Percentiles rank a stretch among this genome's conserved stretches.
Evolutionary conservation across 2,113 vertebrate species (phyloP).

Genomic region (Dryoscopus gambensis): DNA sequence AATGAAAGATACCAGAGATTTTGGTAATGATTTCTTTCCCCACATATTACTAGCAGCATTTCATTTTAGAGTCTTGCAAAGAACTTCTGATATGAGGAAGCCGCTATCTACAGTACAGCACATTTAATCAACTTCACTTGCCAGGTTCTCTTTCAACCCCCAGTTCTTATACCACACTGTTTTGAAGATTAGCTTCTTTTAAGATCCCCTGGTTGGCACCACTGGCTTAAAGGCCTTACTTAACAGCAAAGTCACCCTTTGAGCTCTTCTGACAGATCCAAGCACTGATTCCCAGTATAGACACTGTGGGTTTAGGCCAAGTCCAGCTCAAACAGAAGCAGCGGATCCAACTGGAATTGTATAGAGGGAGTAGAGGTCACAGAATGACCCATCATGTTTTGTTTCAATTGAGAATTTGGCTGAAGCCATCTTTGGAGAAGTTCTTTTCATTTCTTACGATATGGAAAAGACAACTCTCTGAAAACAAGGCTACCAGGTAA

Average conservation of each 20-base stretch:
- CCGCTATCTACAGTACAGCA: background rate
- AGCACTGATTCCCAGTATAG: background rate
- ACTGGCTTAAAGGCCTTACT: background rate
- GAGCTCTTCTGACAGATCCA: background rate
- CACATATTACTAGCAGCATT: background rate
- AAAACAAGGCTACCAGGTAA: background rate
- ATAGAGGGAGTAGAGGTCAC: background rate
- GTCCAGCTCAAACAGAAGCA: background rate
- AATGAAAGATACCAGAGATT: background rate
- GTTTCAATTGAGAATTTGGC: background rate
- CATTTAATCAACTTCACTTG: constrained; percentile 20
- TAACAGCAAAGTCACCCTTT: background rate
- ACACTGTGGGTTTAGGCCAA: background rate
- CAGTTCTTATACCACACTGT: background rate
- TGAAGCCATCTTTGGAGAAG: background rate
- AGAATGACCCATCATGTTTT: background rate
- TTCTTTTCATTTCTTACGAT: background rate
- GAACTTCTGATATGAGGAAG: background rate
- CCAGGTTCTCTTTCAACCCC: background rate
- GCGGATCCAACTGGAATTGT: background rate
- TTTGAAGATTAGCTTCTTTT: constrained; percentile 38
- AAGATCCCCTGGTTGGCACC: background rate
- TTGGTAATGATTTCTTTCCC: background rate
- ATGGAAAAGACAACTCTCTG: background rate
- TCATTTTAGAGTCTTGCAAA: background rate